These are phyloP conservation scores for Dasysyrphus tricinctus DNA, from an alignment of 2,888 invertebrate species.

Conservation along the genomic window DNA sequence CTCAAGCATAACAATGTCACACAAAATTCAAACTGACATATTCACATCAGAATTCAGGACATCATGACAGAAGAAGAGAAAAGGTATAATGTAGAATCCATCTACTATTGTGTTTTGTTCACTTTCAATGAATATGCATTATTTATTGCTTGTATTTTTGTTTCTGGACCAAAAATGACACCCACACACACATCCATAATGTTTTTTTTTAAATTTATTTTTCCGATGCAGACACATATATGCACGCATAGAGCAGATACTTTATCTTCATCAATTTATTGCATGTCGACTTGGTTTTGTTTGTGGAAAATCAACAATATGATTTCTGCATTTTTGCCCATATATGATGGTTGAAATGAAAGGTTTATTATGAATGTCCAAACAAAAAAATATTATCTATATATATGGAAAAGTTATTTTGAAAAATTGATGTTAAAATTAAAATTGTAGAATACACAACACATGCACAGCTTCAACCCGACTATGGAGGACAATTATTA, in stretches of 20 bases:
- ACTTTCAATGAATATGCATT: constrained; percentile 29
- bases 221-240: neutral
- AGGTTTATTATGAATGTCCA: neutral
- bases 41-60: constrained; percentile 36
- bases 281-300: constrained; percentile 2
- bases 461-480: no score
- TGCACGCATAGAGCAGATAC: neutral
- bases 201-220: constrained; percentile 14
- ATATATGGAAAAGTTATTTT: neutral
- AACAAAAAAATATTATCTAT: neutral
- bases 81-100: no score
- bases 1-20: constrained; percentile 46
- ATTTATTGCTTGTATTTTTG: constrained; percentile 24
- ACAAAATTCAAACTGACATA: constrained; percentile 54
- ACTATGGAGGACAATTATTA: no score
- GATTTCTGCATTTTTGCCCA: constrained; percentile 8
- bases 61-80: neutral
- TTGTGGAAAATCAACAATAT: constrained; percentile 23
- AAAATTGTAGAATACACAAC: no score
- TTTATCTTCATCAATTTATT: constrained; percentile 41
- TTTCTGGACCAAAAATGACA: constrained; percentile 5
- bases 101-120: constrained; percentile 8
- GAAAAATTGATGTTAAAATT: neutral
- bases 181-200: neutral
- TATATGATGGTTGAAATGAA: neutral